Evolutionary conservation across 1,140 invertebrate genomes (phyloP), one percentile per base, ranked within the genome.

Genomic region (Drosophila parabipectinata): DNA sequence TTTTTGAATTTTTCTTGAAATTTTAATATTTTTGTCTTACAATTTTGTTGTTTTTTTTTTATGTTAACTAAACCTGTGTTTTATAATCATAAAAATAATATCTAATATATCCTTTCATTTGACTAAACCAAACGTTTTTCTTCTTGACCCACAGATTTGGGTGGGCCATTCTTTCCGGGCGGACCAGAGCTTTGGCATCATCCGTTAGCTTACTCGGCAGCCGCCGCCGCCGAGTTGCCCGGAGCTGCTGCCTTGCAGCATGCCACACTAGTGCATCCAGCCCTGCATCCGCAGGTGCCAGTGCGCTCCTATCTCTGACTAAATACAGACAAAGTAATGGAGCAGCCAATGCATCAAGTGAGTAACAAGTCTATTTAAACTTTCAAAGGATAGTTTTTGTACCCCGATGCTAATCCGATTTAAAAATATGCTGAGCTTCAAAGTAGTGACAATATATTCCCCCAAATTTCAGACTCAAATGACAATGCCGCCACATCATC

Each of bases 271-370:
- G 96, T 98, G 80, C 98, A 98, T 93, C 98, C 97, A 91, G 97
- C 97, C 92, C 96, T 98, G 92, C 97, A 98, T 94, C 97, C 97
- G 92, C 98, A 99, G 95, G 96, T 98, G 94, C 97, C 97, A 92
- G 96, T 97, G 94, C 96, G 96, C 94, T 97, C 96, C 94, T 98
- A 97, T 95, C 96, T 97, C 95, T 97, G 96, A 97, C 96, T 97
- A 97, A 96, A 96, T 96, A 95, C 96, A 94, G 96, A 96, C 94
- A 97, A 96, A 95, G 90, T 92, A 80, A 89, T 92, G 80, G 91
- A 92, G 75, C 91, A 92, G 81, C 87, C 90, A 62, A 92, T 92
- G 90, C 90, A 92, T 89, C 89, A 91, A 91, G 91, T 91, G 57
- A 91, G 87, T 91, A 44, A 28, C 6, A 6, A 5, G 6, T 28